phyloP scores from a whole-genome alignment of 2,888 invertebrate species.

The Sarcophaga caerulescens region DNA sequence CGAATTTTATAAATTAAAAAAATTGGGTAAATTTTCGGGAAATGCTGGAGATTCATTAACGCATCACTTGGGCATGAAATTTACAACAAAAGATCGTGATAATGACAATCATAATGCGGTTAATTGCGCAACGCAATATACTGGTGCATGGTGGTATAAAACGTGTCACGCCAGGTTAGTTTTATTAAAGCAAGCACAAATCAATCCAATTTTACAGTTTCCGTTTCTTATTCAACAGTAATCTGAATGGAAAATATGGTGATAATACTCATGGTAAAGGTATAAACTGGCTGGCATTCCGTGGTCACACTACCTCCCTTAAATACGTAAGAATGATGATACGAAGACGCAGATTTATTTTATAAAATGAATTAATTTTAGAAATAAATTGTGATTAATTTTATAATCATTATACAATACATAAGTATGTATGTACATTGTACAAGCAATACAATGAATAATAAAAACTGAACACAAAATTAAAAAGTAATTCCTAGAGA shows the following conservation, averaged over 20 bases:
- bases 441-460: background rate
- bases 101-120: background rate
- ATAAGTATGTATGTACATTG: too few relatives aligned
- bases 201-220: too few relatives aligned
- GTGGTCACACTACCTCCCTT: background rate
- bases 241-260: conserved; percentile 38
- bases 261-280: conserved; percentile 7
- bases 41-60: conserved; percentile 42
- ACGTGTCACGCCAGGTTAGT: conserved; percentile 20
- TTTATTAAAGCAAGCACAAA: background rate
- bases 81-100: conserved; percentile 43
- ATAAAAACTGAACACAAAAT: background rate
- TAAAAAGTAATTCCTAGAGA: background rate
- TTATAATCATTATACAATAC: background rate
- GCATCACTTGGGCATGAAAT: conserved; percentile 19
- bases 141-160: conserved; percentile 52
- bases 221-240: background rate
- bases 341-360: conserved; percentile 10
- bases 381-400: background rate
- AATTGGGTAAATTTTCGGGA: conserved; percentile 43
- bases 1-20: conserved; percentile 27
- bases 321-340: conserved; percentile 44
- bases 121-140: conserved; percentile 35
- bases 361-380: background rate
- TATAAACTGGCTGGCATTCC: conserved; percentile 18